Base-by-base conservation (phyloP, 2,113 vertebrate genomes). In the Scomber japonicus region DNA sequence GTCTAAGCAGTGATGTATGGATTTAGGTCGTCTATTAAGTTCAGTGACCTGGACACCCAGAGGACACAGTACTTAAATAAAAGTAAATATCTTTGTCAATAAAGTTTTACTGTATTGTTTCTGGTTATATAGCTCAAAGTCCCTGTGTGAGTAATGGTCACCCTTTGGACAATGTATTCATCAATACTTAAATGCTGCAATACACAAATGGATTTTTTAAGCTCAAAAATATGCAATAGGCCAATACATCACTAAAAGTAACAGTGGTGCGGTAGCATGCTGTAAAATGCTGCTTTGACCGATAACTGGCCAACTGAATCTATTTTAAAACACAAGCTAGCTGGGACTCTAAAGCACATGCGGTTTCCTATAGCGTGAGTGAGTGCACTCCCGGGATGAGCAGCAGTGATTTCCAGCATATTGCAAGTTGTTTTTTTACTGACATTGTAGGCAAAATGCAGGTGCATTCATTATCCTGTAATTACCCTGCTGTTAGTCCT, bases 391-490 rank as follows among this genome's bases (percentile, higher is more conserved):
- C 71, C 46, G 78, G 81, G 86, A 89, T 72, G 66, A 82, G 66
- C 75, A 66, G 86, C 53, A 27, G 82, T 70, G 81, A 83, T 89
- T 90, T 90, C 57, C 77, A 84, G 75, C 82, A 75, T 78, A 87
- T 74, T 84, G 81, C 73, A 44, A 73, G 64, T 63, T 4, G 8
- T 55, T 74, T 71, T 51, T 57, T 50, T 15, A 78, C 84, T 91
- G 93, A 94, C 93, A 93, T 93, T 93, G 91, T 92, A 80, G 80
- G 82, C 79, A 92, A 93, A 93, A 93, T 85, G 74, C 92, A 94
- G 93, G 93, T 94, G 89, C 93, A 95, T 95, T 95, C 91, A 95
- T 95, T 95, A 95, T 92, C 81, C 79, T 73, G 88, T 95, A 95
- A 95, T 95, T 95, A 94, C 91, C 94, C 92, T 51, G 90, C 92